Base-by-base conservation (phyloP, 2,113 vertebrate genomes). In the Peromyscus leucopus region DNA sequence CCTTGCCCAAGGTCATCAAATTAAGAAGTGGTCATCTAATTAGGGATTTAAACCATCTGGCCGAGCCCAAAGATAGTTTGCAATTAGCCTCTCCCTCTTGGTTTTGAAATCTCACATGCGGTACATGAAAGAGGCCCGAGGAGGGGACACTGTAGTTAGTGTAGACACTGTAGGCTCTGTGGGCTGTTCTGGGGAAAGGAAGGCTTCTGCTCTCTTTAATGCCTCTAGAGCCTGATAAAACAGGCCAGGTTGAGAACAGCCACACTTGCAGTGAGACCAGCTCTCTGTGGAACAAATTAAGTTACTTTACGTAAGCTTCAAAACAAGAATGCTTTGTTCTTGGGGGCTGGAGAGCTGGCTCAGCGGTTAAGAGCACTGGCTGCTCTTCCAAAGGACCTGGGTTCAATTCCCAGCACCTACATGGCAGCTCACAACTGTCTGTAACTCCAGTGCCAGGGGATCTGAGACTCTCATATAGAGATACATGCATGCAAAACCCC, bases 311-410 rank as follows among this genome's bases (percentile, higher is more conserved):
- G 0, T 74, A 91, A 95, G 71, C 87, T 55, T 90, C 39, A 11
- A 89, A 95, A 95, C 92, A 95, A 89, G 90, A 95, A 90, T 28
- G 51, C 96, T 97, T 97, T 96, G 96, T 97, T 98, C 96, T 95
- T 89, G 51, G 51, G 51, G 51, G 51, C 51, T 51, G 51, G 51
- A 11, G 51, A 51, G 51, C 8, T 51, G 51, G 8, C 51, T 51
- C 51, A 51, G 51, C 10, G 51, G 51, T 51, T 51, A 51, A 51
- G 51, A 51, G 51, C 8, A 51, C 51, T 51, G 51, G 51, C 51
- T 51, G 51, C 8, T 51, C 51, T 51, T 51, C 10, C 10, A 1
- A 51, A 51, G 51, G 51, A 51, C 51, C 51, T 11, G 51, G 51
- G 51, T 51, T 51, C 51, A 51, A 51, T 51, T 51, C 51, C 10